Conservation (phyloP, 2,888 invertebrate species). For the Drepana falcataria region DNA sequence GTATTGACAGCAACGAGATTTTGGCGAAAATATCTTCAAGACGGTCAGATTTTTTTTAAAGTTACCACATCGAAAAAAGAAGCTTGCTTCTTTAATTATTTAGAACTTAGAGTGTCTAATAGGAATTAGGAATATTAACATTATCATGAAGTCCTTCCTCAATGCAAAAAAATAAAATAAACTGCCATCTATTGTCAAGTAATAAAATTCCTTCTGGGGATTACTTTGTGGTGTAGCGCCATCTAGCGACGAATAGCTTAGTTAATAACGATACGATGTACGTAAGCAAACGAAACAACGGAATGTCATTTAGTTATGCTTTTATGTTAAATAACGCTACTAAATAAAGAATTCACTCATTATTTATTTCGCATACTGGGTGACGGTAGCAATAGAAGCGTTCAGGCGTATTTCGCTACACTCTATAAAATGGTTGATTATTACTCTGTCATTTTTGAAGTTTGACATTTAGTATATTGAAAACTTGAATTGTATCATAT, state of each 20-base stretch:
- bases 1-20: no score
- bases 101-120: no score
- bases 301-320: not conserved
- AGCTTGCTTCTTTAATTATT: no score
- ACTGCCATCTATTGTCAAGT: slow-evolving; percentile 30
- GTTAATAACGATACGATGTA: not conserved
- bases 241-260: slow-evolving; percentile 9
- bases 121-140: no score
- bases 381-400: no score
- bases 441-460: not conserved
- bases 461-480: slow-evolving; percentile 40
- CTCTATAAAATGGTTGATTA: slow-evolving; percentile 16
- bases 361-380: slow-evolving; percentile 8
- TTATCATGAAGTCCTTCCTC: no score
- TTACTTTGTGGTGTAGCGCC: not conserved
- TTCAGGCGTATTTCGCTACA: not conserved
- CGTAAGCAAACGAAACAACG: no score
- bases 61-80: no score
- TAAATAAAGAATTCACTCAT: slow-evolving; percentile 10
- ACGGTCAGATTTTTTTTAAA: no score
- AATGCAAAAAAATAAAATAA: no score
- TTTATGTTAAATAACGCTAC: slow-evolving; percentile 2
- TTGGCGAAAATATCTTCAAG: no score
- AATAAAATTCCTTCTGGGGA: slow-evolving; percentile 10
- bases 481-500: slow-evolving; percentile 34